phyloP scores from a whole-genome alignment of 2,888 invertebrate species.

The Andrena trimmerana region DNA sequence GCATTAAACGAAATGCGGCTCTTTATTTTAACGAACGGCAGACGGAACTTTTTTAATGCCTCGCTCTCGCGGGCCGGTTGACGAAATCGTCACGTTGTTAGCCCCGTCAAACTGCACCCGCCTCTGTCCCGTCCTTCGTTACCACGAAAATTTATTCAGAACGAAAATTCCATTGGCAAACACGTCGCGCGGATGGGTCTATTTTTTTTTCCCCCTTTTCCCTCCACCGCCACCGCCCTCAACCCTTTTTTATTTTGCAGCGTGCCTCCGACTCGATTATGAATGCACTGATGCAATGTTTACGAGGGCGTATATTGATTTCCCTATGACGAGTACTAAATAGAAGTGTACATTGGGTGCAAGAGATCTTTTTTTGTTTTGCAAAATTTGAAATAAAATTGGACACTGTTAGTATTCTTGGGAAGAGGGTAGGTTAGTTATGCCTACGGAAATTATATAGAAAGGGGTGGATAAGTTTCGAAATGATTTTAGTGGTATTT shows the following conservation, averaged over 20 bases:
- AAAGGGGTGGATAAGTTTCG: too few species aligned
- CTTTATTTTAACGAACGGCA: conserved; percentile 37
- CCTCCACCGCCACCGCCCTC: neutral
- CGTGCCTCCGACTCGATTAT: conserved; percentile 24
- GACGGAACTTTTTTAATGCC: conserved; percentile 28
- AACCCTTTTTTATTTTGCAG: neutral
- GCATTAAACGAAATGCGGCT: conserved; percentile 28
- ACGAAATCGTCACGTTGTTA: conserved; percentile 41
- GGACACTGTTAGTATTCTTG: neutral
- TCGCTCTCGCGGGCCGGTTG: conserved; percentile 4
- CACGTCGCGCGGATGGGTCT: neutral
- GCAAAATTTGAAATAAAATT: neutral
- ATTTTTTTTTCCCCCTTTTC: neutral
- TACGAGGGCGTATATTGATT: conserved; percentile 22
- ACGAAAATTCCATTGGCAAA: conserved; percentile 53
- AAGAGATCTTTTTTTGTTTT: neutral
- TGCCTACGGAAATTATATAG: too few species aligned
- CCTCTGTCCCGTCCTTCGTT: conserved; percentile 22
- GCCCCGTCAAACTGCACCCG: conserved; percentile 39
- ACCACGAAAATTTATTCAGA: conserved; percentile 50
- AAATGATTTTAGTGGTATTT: too few species aligned
- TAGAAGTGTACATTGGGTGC: neutral
- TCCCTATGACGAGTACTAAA: neutral
- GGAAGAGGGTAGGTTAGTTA: too few species aligned
- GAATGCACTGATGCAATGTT: conserved; percentile 26